Evolutionary conservation across 92 coral and sea anemone genomes (phyloP), one percentile per base, ranked within the genome.

Genomic region (Micromussa lordhowensis): DNA sequence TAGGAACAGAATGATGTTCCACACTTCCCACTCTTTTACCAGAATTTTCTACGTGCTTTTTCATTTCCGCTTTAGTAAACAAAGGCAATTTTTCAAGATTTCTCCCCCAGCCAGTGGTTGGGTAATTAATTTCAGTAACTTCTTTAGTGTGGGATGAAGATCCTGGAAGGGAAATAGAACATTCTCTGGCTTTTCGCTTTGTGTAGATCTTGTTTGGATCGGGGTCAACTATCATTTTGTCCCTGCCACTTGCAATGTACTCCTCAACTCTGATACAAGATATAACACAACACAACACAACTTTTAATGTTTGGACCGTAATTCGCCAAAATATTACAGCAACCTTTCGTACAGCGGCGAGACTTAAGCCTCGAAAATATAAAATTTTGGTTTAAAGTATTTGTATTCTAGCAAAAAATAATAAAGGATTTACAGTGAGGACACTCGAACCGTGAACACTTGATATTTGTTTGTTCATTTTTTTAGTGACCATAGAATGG

Each of bases 1-100:
- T 85, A 26, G 75, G 75, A n/a, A 85, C 74, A 34, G 82, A 75
- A 34, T 85, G 73, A 82, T 85, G 73, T 54, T 85, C 74, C 26
- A 73, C 88, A 84, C 68, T 84, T 6, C 88, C 80, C 38, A 84
- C 44, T 54, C 30, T 84, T 69, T 84, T 84, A 69, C 88, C 85
- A 64, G 86, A 64, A 82, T 82, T 82, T 61, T 57, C 68, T n/a
- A 79, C 24, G 54, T 79, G 83, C 29, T 79, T 79, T 79, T 79
- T 55, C 61, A 55, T 55, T 55, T 55, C 32, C 53, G 38, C 83
- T 21, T 53, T 79, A 6, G 68, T 79, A 79, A 79, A 79, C 83
- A 79, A 79, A 19, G 68, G 83, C 76, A 70, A 70, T 19, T 70
- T 70, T 35, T 70, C 44, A 29, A 70, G 76, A 31, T 44, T 68